phyloP scores from a whole-genome alignment of 1,140 invertebrate genomes.

The Phortica variegata region DNA sequence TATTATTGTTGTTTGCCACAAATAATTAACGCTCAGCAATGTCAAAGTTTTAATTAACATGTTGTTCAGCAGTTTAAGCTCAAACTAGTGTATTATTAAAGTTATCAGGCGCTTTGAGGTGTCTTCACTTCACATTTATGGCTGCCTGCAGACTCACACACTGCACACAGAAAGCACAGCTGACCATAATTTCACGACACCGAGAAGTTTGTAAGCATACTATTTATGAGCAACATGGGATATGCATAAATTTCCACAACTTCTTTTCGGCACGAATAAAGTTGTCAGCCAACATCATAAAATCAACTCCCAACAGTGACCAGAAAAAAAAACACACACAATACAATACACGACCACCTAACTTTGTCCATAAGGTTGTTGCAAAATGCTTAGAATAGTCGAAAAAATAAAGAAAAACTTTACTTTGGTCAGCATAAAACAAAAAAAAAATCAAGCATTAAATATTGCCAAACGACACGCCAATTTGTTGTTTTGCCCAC shows the following conservation, averaged over 20 bases:
- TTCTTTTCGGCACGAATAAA: constrained; percentile 36
- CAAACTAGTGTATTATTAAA: no score
- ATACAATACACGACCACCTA: neutral
- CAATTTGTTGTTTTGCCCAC: neutral
- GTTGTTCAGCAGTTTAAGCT: no score
- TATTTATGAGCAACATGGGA: constrained; percentile 16
- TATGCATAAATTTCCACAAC: constrained; percentile 12
- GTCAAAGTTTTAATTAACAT: neutral
- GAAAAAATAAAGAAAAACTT: no score
- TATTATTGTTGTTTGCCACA: constrained; percentile 5
- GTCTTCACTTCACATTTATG: no score
- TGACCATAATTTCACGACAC: no score
- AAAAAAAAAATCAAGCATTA: constrained; percentile 4
- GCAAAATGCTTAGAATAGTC: no score
- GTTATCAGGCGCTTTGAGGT: no score
- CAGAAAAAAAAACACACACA: no score
- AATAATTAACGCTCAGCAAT: constrained; percentile 11
- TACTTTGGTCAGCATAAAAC: neutral
- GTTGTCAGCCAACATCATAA: constrained; percentile 46
- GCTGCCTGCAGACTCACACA: constrained; percentile 3
- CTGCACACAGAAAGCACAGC: neutral
- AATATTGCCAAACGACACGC: neutral
- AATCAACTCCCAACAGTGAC: constrained; percentile 5
- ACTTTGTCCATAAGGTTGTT: constrained; percentile 5
- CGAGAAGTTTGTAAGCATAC: no score